A percentile compares a stretch with the other conserved stretches of the same genome.
phyloP scores from a whole-genome alignment of 2,113 vertebrate genomes.

The Platichthys flesus region DNA sequence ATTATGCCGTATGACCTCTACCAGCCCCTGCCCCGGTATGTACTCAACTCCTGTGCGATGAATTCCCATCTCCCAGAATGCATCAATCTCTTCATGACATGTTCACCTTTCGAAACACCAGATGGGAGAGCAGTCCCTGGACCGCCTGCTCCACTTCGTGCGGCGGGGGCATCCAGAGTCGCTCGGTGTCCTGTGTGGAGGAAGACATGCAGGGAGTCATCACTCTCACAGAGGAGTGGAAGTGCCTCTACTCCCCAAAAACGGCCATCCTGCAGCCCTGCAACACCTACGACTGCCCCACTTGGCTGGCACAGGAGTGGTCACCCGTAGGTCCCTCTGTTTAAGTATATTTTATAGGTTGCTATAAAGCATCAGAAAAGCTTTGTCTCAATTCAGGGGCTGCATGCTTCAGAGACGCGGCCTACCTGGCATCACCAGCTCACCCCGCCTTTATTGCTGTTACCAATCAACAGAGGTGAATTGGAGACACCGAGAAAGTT shows the following conservation, averaged over 20 bases:
- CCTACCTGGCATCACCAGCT: too few species aligned
- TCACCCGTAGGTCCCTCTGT: slow-evolving; percentile 87
- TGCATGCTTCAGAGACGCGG: too few species aligned
- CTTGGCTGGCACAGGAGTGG: slow-evolving; percentile 98
- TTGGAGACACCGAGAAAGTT: background rate
- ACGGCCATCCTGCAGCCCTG: slow-evolving; percentile 91
- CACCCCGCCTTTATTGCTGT: too few species aligned
- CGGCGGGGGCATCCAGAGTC: slow-evolving; percentile 94
- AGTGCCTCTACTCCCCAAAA: slow-evolving; percentile 96
- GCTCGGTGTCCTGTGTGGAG: slow-evolving; percentile 94
- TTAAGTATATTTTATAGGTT: background rate
- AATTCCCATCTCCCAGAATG: background rate
- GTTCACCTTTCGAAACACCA: slow-evolving; percentile 56
- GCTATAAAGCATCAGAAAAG: background rate
- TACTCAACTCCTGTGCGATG: slow-evolving; percentile 39
- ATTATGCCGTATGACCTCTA: slow-evolving; percentile 99
- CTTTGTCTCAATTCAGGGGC: background rate
- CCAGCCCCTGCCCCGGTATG: slow-evolving; percentile 96
- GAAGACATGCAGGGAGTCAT: slow-evolving; percentile 95
- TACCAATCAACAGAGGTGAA: too few species aligned
- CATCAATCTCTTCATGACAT: background rate
- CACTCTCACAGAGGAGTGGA: slow-evolving; percentile 94
- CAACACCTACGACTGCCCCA: slow-evolving; percentile 95
- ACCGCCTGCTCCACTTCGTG: slow-evolving; percentile 96
- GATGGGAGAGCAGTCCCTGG: slow-evolving; percentile 98